Percentiles rank a stretch among this genome's conserved stretches.
Conservation (phyloP, 2,888 invertebrate genomes). For the Cyrtodaria siliqua region DNA sequence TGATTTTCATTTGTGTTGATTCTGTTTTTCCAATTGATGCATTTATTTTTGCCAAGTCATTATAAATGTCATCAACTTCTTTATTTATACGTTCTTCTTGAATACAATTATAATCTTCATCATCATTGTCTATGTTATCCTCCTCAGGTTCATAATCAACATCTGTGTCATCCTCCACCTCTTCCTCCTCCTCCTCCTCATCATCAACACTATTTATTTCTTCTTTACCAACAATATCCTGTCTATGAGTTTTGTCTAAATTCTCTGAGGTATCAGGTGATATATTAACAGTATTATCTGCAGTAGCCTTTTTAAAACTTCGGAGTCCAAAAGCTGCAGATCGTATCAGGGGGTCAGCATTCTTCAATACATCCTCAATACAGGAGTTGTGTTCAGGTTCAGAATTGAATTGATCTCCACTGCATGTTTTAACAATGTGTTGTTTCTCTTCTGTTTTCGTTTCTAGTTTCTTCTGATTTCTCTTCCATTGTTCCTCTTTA, state of each 20-base stretch:
- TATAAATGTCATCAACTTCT: neutral
- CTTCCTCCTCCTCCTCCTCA: neutral
- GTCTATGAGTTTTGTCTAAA: too few species aligned
- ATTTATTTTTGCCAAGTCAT: neutral
- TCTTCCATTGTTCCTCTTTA: too few species aligned
- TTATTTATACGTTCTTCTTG: neutral
- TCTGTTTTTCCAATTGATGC: neutral
- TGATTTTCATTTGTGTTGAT: neutral
- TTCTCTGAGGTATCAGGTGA: too few species aligned
- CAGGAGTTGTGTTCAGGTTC: too few species aligned
- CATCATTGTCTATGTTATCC: neutral
- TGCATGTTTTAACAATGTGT: too few species aligned
- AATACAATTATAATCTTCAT: too few species aligned
- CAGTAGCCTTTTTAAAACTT: too few species aligned
- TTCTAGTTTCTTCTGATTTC: too few species aligned
- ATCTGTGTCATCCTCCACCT: neutral
- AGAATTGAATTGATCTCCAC: too few species aligned
- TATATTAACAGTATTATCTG: too few species aligned
- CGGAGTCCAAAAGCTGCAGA: conserved; percentile 3
- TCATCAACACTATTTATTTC: neutral
- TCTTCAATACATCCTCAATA: neutral
- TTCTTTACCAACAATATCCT: too few species aligned
- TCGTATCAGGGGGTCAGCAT: neutral
- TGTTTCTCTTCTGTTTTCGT: too few species aligned
- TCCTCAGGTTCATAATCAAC: neutral